Percentiles rank a stretch among this genome's conserved stretches.
Evolutionary conservation across 2,888 invertebrate genomes (phyloP).

Genomic region (Vannuccia rotundouncinata): DNA sequence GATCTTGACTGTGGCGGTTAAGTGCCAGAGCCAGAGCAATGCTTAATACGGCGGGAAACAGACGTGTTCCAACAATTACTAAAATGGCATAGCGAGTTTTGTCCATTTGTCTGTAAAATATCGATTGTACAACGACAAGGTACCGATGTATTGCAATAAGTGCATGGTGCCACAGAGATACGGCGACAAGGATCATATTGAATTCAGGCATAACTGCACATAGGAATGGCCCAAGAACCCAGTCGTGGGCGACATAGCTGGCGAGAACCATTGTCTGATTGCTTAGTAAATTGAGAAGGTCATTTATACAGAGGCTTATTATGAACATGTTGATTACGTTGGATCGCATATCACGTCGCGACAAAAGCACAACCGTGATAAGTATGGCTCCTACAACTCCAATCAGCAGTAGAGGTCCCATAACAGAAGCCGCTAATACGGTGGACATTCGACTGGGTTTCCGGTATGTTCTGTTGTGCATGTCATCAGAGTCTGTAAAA

Average conservation of each 20-base stretch:
- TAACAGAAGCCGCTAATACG: not conserved
- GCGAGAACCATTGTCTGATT: constrained; percentile 49
- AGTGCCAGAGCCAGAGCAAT: constrained; percentile 39
- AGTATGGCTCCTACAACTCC: constrained; percentile 27
- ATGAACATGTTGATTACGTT: constrained; percentile 51
- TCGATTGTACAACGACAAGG: constrained; percentile 51
- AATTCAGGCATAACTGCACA: constrained; percentile 52
- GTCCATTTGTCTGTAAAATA: constrained; percentile 51
- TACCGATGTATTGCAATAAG: constrained; percentile 53
- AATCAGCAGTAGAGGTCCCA: constrained; percentile 17
- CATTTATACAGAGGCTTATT: constrained; percentile 52
- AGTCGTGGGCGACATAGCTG: constrained; percentile 49
- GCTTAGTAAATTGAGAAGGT: constrained; percentile 49
- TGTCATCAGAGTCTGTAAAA: not conserved
- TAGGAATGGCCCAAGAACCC: constrained; percentile 47
- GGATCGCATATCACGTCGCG: not conserved
- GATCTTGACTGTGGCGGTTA: not conserved
- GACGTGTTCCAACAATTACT: constrained; percentile 49
- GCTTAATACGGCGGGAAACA: constrained; percentile 49
- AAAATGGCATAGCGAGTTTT: constrained; percentile 50
- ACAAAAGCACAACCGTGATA: constrained; percentile 27
- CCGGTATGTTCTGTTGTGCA: not conserved
- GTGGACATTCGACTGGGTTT: not conserved
- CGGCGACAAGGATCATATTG: constrained; percentile 50
- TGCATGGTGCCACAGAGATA: constrained; percentile 52